Evolutionary conservation across 2,888 invertebrate genomes (phyloP).

Genomic region (Cantharis lateralis): DNA sequence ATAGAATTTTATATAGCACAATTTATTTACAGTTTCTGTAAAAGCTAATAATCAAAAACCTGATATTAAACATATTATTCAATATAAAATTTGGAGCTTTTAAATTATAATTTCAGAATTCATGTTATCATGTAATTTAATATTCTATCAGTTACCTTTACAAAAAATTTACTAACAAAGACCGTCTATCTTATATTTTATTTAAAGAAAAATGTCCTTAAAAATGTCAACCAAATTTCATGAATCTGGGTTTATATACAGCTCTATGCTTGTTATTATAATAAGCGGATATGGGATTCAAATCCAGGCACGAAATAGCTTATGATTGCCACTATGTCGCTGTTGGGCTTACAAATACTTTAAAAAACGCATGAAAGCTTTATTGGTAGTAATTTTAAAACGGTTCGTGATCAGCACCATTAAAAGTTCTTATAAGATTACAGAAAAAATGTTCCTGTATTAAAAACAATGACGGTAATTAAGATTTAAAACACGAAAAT

Average conservation of each 20-base stretch:
- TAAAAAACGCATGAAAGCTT: neutral
- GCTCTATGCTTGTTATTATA: neutral
- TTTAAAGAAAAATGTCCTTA: neutral
- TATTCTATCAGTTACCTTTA: neutral
- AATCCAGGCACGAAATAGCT: neutral
- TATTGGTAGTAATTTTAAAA: neutral
- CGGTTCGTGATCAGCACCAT: neutral
- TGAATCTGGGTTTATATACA: neutral
- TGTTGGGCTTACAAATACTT: neutral
- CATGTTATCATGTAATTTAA: no score
- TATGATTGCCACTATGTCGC: neutral
- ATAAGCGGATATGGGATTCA: neutral
- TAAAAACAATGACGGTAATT: neutral
- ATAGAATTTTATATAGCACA: no score
- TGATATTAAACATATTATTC: neutral
- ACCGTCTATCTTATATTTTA: neutral
- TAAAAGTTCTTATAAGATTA: neutral
- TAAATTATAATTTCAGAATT: neutral
- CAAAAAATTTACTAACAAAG: neutral
- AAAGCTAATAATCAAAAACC: neutral
- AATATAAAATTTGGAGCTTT: neutral
- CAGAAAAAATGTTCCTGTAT: neutral
- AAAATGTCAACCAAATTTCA: neutral
- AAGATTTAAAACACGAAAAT: neutral
- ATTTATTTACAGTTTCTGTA: no score